Evolutionary conservation across 2,797 vertebrate species (phyloP).

Genomic region (Uromys caudimaculatus): DNA sequence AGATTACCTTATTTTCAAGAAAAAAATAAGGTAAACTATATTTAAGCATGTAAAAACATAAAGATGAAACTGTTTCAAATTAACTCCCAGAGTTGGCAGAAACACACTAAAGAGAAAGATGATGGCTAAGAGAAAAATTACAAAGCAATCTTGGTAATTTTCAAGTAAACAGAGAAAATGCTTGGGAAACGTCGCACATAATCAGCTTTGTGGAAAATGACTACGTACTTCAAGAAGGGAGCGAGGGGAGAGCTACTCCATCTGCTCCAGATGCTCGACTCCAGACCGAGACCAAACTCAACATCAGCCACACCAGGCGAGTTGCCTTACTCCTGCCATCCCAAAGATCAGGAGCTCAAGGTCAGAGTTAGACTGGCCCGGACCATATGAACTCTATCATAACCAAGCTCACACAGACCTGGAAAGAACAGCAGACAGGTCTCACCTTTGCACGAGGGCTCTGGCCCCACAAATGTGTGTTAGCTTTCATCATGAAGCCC

Average conservation of each 20-base stretch:
- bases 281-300: not conserved
- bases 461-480: not conserved
- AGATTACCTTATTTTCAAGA: not conserved
- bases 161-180: constrained; percentile 2
- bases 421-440: not conserved
- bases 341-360: not conserved
- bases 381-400: no score
- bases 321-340: not conserved
- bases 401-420: not conserved
- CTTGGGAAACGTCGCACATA: not conserved
- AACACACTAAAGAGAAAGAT: not conserved
- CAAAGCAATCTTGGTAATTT: not conserved
- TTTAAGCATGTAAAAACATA: not conserved
- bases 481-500: not conserved
- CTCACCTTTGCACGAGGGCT: not conserved
- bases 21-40: not conserved
- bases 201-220: not conserved
- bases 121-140: not conserved
- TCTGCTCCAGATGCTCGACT: accelerated
- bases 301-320: not conserved
- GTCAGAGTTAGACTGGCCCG: not conserved
- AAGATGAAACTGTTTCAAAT: not conserved
- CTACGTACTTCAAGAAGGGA: not conserved
- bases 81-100: constrained; percentile 13
- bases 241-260: not conserved